Evolutionary conservation across 1,140 invertebrate genomes (phyloP).

Genomic region (Cotesia chilonis): DNA sequence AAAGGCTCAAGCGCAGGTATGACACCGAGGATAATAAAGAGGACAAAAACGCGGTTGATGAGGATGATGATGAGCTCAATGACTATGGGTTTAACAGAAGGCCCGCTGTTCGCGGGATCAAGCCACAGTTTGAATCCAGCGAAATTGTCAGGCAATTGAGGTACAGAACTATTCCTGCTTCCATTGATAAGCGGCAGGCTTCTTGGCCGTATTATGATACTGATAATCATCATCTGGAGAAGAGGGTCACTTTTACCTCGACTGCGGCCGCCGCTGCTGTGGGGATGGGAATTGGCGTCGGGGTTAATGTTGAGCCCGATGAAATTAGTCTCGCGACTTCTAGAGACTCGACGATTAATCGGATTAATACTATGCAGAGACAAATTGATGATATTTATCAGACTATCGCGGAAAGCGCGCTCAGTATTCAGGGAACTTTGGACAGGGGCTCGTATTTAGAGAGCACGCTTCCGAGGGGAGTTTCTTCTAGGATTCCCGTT

Average conservation of each 20-base stretch:
- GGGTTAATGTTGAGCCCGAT: conserved; percentile 28
- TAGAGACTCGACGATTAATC: conserved; percentile 53
- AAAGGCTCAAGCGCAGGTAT: conserved; percentile 81
- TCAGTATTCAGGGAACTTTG: conserved; percentile 44
- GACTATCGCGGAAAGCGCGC: conserved; percentile 57
- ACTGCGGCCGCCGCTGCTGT: conserved; percentile 31
- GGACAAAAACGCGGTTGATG: conserved; percentile 53
- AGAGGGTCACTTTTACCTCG: conserved; percentile 20
- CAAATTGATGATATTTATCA: conserved; percentile 64
- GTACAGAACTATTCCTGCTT: conserved; percentile 62
- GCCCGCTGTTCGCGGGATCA: conserved; percentile 82
- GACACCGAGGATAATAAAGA: conserved; percentile 54
- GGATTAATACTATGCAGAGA: conserved; percentile 60
- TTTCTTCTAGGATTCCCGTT: neutral
- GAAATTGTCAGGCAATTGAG: conserved; percentile 81
- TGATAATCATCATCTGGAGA: conserved; percentile 43
- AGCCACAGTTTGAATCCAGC: conserved; percentile 77
- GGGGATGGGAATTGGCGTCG: conserved; percentile 29
- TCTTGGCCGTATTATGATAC: conserved; percentile 72
- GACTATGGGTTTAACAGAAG: conserved; percentile 89
- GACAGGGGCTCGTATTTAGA: conserved; percentile 52
- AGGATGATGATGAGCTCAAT: conserved; percentile 83
- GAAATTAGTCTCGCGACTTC: conserved; percentile 36
- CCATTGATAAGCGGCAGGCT: conserved; percentile 56
- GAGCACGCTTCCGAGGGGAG: conserved; percentile 45